Conservation (phyloP, 2,888 invertebrate species). For the Cheiracanthium punctorium region DNA sequence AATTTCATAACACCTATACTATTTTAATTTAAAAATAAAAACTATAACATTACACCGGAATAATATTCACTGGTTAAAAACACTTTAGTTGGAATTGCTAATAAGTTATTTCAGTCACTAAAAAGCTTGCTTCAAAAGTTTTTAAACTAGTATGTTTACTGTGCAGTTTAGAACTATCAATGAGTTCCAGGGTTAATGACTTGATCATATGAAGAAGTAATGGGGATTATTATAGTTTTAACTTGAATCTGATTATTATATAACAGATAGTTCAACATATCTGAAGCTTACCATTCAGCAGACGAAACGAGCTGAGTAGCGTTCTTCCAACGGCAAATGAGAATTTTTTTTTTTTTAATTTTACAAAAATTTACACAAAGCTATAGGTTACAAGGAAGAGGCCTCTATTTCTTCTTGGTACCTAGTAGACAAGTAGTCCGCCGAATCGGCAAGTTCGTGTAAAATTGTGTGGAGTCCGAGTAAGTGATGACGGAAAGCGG, state of each 20-base stretch:
- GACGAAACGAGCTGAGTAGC: slow-evolving; percentile 14
- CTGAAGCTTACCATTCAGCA: slow-evolving; percentile 15
- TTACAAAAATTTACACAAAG: slow-evolving; percentile 31
- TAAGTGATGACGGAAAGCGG: slow-evolving; percentile 75
- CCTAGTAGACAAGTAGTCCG: slow-evolving; percentile 74
- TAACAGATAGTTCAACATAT: slow-evolving; percentile 5
- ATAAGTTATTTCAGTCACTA: slow-evolving; percentile 5
- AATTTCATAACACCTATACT: too few relatives aligned
- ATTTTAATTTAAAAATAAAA: neutral
- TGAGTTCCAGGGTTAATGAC: slow-evolving; percentile 14
- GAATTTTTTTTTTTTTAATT: slow-evolving; percentile 40
- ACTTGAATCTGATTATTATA: too few relatives aligned
- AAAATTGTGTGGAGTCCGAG: slow-evolving; percentile 75
- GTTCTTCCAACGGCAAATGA: slow-evolving; percentile 22
- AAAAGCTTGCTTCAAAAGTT: slow-evolving; percentile 15
- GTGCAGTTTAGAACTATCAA: neutral
- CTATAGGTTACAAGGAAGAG: slow-evolving; percentile 42
- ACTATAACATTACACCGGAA: slow-evolving; percentile 6
- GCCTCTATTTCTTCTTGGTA: slow-evolving; percentile 75
- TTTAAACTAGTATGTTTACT: neutral
- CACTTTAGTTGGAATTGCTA: neutral
- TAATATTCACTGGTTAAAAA: neutral
- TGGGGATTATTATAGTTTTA: neutral
- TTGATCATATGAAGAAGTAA: neutral
- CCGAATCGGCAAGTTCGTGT: slow-evolving; percentile 76